Evolutionary conservation across 2,888 invertebrate genomes (phyloP).

Genomic region (Volucella inanis): DNA sequence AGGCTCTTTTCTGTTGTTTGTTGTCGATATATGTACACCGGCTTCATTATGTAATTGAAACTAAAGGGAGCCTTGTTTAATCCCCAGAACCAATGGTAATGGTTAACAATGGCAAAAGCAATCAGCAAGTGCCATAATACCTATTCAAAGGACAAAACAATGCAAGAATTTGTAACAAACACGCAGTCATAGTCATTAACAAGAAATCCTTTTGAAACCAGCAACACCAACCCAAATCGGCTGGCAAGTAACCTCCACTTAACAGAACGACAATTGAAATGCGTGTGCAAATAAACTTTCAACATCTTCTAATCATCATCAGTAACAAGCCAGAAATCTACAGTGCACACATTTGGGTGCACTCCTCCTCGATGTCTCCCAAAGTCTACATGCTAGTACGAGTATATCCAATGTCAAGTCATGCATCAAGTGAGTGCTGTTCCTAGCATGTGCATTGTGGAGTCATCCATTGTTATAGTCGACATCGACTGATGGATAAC

Average conservation of each 20-base stretch:
- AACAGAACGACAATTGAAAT: slow-evolving; percentile 54
- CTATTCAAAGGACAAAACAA: slow-evolving; percentile 53
- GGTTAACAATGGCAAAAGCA: slow-evolving; percentile 41
- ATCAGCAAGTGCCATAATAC: slow-evolving; percentile 49
- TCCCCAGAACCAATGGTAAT: slow-evolving; percentile 11
- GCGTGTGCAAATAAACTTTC: slow-evolving; percentile 61
- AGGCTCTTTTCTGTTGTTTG: neutral
- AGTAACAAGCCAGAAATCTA: slow-evolving; percentile 6
- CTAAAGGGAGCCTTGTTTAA: neutral
- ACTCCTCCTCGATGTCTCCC: slow-evolving; percentile 61
- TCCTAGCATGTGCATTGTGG: slow-evolving; percentile 55
- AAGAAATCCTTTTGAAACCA: slow-evolving; percentile 51
- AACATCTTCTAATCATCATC: slow-evolving; percentile 15
- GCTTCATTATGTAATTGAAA: neutral
- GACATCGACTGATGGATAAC: slow-evolving; percentile 52
- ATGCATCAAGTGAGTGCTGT: slow-evolving; percentile 65
- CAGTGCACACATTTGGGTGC: slow-evolving; percentile 40
- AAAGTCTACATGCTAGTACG: no score
- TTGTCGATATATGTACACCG: neutral
- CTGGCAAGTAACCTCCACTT: slow-evolving; percentile 39
- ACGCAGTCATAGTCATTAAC: slow-evolving; percentile 61
- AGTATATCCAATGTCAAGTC: slow-evolving; percentile 51
- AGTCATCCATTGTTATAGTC: slow-evolving; percentile 60
- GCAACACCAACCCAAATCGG: neutral
- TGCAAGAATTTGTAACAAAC: slow-evolving; percentile 57